These are phyloP conservation scores for Agelas oroides DNA, from an alignment of 37 sponge, comb jelly and placozoan genomes.

Conservation along the genomic window DNA sequence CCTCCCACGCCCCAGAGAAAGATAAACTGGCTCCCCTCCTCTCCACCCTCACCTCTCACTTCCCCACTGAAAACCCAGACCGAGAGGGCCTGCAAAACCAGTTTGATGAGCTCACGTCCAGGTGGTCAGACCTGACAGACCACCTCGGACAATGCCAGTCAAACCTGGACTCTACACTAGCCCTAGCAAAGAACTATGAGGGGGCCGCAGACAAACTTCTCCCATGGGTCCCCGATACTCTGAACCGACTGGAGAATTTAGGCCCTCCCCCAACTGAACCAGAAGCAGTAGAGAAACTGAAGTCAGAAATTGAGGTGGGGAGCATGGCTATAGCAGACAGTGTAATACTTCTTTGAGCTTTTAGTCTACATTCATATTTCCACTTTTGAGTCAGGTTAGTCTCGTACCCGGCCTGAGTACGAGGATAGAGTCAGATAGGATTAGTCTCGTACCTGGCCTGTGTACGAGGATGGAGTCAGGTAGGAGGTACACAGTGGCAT, in stretches of 20 bases:
- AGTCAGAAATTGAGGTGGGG: slow-evolving; percentile 58
- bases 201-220: slow-evolving; percentile 24
- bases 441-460: too few species aligned
- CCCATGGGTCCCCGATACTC: slow-evolving; percentile 50
- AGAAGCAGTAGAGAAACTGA: slow-evolving; percentile 51
- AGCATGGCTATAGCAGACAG: too few species aligned
- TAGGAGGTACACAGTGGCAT: too few species aligned
- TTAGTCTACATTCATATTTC: too few species aligned
- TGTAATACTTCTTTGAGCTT: too few species aligned
- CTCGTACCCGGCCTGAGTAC: too few species aligned
- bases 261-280: slow-evolving; percentile 58
- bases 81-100: slow-evolving; percentile 23
- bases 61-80: slow-evolving; percentile 35
- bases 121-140: slow-evolving; percentile 43
- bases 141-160: slow-evolving; percentile 21
- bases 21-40: slow-evolving; percentile 31
- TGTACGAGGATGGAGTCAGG: too few species aligned
- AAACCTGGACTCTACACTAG: slow-evolving; percentile 25
- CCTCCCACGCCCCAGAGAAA: slow-evolving; percentile 6
- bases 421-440: too few species aligned
- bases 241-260: slow-evolving; percentile 29
- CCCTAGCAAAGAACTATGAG: slow-evolving; percentile 55
- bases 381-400: too few species aligned
- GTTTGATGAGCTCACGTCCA: slow-evolving; percentile 25
- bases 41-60: slow-evolving; percentile 21